phyloP scores from a whole-genome alignment of 2,888 invertebrate species.

The Drosophila infuscata region DNA sequence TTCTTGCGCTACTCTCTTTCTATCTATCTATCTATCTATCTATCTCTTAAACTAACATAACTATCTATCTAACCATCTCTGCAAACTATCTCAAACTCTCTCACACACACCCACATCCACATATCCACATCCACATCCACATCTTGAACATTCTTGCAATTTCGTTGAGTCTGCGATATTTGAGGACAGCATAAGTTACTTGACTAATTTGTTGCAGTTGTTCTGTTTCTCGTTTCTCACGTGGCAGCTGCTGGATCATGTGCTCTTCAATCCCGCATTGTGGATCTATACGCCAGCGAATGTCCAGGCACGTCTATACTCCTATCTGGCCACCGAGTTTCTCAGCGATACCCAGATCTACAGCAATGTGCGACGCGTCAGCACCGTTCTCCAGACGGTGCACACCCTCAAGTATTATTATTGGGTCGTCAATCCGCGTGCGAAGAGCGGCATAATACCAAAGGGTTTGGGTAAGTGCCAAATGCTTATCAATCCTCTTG shows the following conservation, averaged over 20 bases:
- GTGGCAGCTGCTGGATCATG: slow-evolving; percentile 99
- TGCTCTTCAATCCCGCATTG: slow-evolving; percentile 99
- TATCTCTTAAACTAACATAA: neutral
- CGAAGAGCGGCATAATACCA: slow-evolving; percentile 97
- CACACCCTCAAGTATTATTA: slow-evolving; percentile 99
- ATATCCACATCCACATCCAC: slow-evolving; percentile 4
- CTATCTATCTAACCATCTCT: slow-evolving; percentile 7
- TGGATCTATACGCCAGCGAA: slow-evolving; percentile 99
- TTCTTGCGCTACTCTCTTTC: slow-evolving; percentile 24
- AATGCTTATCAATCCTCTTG: no score
- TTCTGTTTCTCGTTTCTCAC: slow-evolving; percentile 96
- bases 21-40: slow-evolving; percentile 13
- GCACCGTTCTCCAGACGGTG: slow-evolving; percentile 98
- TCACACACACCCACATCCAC: slow-evolving; percentile 3
- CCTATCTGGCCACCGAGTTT: slow-evolving; percentile 99
- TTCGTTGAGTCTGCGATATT: slow-evolving; percentile 48
- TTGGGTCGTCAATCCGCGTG: slow-evolving; percentile 98
- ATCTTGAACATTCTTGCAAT: slow-evolving; percentile 24
- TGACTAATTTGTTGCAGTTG: slow-evolving; percentile 89
- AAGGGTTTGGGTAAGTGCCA: slow-evolving; percentile 94
- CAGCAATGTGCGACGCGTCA: slow-evolving; percentile 97
- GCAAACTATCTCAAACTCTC: slow-evolving; percentile 5
- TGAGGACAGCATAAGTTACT: slow-evolving; percentile 86
- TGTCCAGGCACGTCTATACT: slow-evolving; percentile 97
- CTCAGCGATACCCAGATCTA: slow-evolving; percentile 98